A percentile compares a stretch with the other conserved stretches of the same genome.
Conservation (phyloP, 2,888 invertebrate species). For the Drosophila pseudotakahashii region DNA sequence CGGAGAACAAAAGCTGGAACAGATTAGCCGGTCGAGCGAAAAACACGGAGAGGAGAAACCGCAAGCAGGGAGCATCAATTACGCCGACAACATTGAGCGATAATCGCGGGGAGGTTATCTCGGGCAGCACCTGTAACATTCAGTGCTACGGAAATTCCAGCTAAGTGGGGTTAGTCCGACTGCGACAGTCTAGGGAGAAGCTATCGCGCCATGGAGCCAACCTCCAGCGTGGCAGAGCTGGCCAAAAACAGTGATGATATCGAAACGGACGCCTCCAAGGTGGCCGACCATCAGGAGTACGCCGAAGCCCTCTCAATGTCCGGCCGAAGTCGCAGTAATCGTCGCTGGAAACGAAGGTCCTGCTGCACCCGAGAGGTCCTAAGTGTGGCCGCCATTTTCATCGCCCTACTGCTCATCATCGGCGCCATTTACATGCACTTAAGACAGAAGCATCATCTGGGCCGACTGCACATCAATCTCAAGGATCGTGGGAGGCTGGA, state of each 20-base stretch:
- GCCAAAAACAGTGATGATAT: conserved; percentile 1
- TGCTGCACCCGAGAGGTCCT: conserved; percentile 45
- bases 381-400: conserved; percentile 55
- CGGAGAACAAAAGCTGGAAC: conserved; percentile 24
- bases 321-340: conserved; percentile 1
- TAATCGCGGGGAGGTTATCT: conserved; percentile 48
- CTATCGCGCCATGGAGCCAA: conserved; percentile 17
- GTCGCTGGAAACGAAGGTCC: conserved; percentile 8
- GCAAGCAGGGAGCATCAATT: conserved; percentile 32
- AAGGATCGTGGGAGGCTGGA: background rate
- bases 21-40: conserved; percentile 27
- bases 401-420: conserved; percentile 68
- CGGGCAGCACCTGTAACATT: conserved; percentile 20
- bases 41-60: conserved; percentile 10
- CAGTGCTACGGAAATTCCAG: too few species aligned
- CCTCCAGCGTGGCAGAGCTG: conserved; percentile 14
- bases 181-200: conserved; percentile 6
- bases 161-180: conserved; percentile 18
- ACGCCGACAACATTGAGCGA: conserved; percentile 35
- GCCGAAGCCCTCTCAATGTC: conserved; percentile 26
- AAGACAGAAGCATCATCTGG: conserved; percentile 67
- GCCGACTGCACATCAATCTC: conserved; percentile 60
- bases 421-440: conserved; percentile 76
- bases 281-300: conserved; percentile 25
- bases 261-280: conserved; percentile 12